phyloP scores from a whole-genome alignment of 2,888 invertebrate genomes.

The Matsumyia berberina region DNA sequence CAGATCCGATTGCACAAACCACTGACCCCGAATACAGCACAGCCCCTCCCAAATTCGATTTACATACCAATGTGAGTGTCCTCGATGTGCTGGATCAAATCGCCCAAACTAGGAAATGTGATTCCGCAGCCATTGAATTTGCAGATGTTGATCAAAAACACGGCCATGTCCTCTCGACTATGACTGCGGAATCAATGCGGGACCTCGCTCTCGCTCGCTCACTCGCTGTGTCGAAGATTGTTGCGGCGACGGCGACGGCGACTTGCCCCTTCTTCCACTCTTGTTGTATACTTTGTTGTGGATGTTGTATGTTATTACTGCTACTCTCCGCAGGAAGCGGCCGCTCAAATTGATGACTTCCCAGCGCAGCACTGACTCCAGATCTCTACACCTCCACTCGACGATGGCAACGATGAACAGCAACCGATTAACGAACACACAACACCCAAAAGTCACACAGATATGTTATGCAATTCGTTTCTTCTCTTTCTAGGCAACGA shows the following conservation, averaged over 20 bases:
- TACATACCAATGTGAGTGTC: constrained; percentile 92
- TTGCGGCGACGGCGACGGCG: too few relatives aligned
- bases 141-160: constrained; percentile 95
- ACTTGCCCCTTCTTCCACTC: constrained; percentile 10
- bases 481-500: constrained; percentile 72
- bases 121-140: constrained; percentile 94
- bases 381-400: constrained; percentile 48
- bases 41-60: constrained; percentile 77
- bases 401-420: constrained; percentile 46
- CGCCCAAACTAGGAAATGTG: constrained; percentile 91
- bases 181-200: constrained; percentile 83
- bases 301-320: constrained; percentile 39
- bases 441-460: constrained; percentile 68
- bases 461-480: constrained; percentile 73
- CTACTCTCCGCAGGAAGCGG: constrained; percentile 59
- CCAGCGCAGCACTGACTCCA: constrained; percentile 43
- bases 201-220: constrained; percentile 79
- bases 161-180: constrained; percentile 89
- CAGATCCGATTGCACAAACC: constrained; percentile 62
- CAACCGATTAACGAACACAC: constrained; percentile 50
- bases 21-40: constrained; percentile 60
- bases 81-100: constrained; percentile 94
- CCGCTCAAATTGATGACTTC: constrained; percentile 28
- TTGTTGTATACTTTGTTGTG: constrained; percentile 1
- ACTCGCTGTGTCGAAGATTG: constrained; percentile 70